Conservation (phyloP, 2,797 vertebrate genomes). For the Furcifer pardalis region DNA sequence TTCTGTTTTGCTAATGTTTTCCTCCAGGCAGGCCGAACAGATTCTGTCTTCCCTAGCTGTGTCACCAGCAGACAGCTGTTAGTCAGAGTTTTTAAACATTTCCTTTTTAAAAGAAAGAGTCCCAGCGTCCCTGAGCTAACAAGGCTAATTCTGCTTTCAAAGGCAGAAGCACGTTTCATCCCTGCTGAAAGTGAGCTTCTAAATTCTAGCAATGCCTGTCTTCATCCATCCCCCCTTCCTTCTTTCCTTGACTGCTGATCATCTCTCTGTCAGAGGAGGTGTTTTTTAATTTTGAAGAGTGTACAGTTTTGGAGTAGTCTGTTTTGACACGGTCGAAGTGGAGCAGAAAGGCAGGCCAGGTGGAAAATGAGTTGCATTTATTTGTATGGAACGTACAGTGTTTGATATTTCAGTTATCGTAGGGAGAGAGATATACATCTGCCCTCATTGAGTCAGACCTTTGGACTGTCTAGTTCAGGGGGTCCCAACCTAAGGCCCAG, state of each 20-base stretch:
- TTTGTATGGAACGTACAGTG: background rate
- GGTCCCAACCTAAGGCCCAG: no score
- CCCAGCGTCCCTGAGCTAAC: no score
- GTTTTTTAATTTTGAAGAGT: background rate
- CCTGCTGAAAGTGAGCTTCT: background rate
- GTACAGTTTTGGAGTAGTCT: background rate
- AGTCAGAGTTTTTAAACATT: background rate
- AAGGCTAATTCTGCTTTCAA: background rate
- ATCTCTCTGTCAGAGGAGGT: no score
- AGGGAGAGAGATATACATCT: no score
- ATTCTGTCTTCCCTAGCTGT: constrained; percentile 36
- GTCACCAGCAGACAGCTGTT: constrained; percentile 25
- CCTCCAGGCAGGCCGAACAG: constrained; percentile 57
- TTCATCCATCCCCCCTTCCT: background rate
- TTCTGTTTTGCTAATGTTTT: constrained; percentile 47
- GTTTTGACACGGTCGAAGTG: no score
- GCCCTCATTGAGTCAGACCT: no score
- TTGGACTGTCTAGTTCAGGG: no score
- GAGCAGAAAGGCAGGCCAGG: no score
- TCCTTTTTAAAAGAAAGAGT: no score
- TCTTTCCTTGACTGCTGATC: background rate
- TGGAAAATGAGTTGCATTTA: no score
- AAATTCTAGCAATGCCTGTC: background rate
- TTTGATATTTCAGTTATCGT: background rate
- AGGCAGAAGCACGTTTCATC: constrained; percentile 6